Conservation (phyloP, 2,113 vertebrate genomes). For the Ursus arctos region DNA sequence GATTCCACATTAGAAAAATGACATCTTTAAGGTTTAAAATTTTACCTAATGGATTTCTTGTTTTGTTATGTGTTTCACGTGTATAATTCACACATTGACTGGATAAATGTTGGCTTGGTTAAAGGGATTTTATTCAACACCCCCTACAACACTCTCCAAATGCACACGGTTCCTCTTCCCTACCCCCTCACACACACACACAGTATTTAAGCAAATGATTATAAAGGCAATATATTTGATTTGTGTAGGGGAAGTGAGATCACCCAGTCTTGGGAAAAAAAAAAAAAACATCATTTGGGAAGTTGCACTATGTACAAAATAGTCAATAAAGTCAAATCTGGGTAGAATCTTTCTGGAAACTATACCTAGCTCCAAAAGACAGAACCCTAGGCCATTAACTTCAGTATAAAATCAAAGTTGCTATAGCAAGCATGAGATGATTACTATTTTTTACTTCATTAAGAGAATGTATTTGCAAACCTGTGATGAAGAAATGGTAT, state of each 20-base stretch:
- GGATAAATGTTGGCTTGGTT: neutral
- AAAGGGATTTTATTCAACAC: neutral
- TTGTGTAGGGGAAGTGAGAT: fast-evolving
- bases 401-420: neutral
- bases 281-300: neutral
- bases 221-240: neutral
- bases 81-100: neutral
- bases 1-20: neutral
- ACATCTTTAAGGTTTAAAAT: neutral
- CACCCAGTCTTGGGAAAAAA: neutral
- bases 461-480: neutral
- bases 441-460: neutral
- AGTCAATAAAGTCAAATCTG: neutral
- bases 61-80: neutral
- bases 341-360: neutral
- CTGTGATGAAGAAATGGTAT: neutral
- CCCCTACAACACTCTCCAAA: neutral
- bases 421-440: neutral
- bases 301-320: neutral
- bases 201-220: neutral
- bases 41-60: neutral
- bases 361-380: neutral
- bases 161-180: neutral
- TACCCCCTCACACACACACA: neutral
- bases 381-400: neutral